phyloP scores from a whole-genome alignment of 2,888 invertebrate genomes.

The Scaeva pyrastri region DNA sequence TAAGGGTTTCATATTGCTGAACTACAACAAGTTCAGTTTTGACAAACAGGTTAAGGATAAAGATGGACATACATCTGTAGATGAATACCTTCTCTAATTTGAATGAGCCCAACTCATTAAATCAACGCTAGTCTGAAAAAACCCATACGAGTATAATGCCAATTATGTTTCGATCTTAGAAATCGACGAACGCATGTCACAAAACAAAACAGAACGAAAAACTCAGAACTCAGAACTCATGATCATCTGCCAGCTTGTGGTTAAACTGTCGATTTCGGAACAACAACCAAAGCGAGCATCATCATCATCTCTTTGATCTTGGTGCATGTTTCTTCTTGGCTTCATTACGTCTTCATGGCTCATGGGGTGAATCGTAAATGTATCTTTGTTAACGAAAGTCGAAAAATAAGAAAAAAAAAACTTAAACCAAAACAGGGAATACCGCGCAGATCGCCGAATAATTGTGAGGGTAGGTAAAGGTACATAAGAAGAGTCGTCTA shows the following conservation, averaged over 20 bases:
- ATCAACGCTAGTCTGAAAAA: no score
- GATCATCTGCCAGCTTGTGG: conserved; percentile 75
- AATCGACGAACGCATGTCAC: conserved; percentile 2
- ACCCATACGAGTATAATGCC: no score
- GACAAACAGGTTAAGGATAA: no score
- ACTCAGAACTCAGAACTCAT: no score
- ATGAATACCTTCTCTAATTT: no score
- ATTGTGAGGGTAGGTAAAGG: conserved; percentile 74
- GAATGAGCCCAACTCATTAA: no score
- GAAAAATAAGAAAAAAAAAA: conserved; percentile 32
- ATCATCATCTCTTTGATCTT: conserved; percentile 48
- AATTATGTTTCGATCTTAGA: no score
- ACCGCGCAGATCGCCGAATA: conserved; percentile 47
- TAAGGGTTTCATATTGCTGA: no score
- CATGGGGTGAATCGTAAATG: conserved; percentile 60
- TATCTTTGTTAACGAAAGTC: conserved; percentile 29
- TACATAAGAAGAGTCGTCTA: conserved; percentile 57
- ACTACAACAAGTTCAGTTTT: no score
- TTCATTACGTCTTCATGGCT: conserved; percentile 36
- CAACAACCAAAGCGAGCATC: conserved; percentile 23
- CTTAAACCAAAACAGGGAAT: conserved; percentile 35
- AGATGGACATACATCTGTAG: no score
- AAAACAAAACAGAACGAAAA: conserved; percentile 24
- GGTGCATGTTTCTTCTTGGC: conserved; percentile 38
- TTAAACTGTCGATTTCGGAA: conserved; percentile 57